Evolutionary conservation across 2,888 invertebrate species (phyloP).

Genomic region (Drosophila kambysellisi): DNA sequence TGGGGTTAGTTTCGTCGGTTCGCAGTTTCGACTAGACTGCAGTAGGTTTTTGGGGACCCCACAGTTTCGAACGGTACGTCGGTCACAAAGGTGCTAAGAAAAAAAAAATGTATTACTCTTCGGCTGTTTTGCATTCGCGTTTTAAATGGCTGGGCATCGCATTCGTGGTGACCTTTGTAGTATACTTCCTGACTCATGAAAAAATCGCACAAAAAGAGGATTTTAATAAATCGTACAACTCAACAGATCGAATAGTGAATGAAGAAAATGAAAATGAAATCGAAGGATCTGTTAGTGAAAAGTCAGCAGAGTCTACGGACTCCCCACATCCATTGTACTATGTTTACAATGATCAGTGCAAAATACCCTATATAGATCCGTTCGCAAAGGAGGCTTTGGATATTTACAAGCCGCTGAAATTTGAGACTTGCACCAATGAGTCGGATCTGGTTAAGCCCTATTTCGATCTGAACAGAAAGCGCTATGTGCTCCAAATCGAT

Average conservation of each 20-base stretch:
- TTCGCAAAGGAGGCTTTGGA: slow-evolving; percentile 86
- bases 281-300: background rate
- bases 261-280: background rate
- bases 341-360: slow-evolving; percentile 87
- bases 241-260: too few relatives aligned
- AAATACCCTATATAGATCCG: slow-evolving; percentile 87
- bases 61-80: slow-evolving; percentile 29
- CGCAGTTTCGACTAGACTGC: background rate
- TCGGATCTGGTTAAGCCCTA: slow-evolving; percentile 56
- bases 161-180: slow-evolving; percentile 8
- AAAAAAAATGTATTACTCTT: slow-evolving; percentile 28
- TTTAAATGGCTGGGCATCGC: slow-evolving; percentile 40
- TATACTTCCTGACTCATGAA: background rate
- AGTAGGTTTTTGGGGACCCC: background rate
- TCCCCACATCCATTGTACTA: slow-evolving; percentile 36
- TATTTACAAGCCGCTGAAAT: slow-evolving; percentile 85
- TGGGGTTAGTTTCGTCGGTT: background rate
- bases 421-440: slow-evolving; percentile 85
- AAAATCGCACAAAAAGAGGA: background rate
- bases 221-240: background rate
- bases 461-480: slow-evolving; percentile 50
- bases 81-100: background rate
- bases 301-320: background rate
- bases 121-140: slow-evolving; percentile 4
- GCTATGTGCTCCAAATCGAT: slow-evolving; percentile 65